phyloP scores from a whole-genome alignment of 2,797 vertebrate genomes.

The Brotula barbata region DNA sequence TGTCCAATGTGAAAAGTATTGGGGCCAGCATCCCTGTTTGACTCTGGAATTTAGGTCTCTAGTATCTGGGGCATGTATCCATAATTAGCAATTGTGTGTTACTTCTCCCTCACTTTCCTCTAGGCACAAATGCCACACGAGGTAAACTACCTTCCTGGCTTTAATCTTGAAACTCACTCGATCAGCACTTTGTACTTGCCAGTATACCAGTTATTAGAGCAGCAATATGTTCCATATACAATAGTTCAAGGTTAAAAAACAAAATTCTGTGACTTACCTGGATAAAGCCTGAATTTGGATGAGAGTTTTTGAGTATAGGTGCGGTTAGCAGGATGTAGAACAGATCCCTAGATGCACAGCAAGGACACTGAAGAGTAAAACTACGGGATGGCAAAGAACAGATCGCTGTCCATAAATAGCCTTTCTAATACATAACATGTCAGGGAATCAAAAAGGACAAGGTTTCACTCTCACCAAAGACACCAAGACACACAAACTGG shows the following conservation, averaged over 20 bases:
- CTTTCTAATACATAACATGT: conserved; percentile 47
- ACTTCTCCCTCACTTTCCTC: conserved; percentile 58
- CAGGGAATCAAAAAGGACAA: conserved; percentile 55
- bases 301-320: conserved; percentile 37
- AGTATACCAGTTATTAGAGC: background rate
- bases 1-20: conserved; percentile 46
- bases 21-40: conserved; percentile 55
- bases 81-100: conserved; percentile 70
- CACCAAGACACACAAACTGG: conserved; percentile 2
- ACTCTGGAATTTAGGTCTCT: conserved; percentile 71
- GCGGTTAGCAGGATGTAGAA: conserved; percentile 64
- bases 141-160: conserved; percentile 39
- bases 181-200: conserved; percentile 38
- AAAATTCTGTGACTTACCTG: background rate
- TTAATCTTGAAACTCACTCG: conserved; percentile 19
- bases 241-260: conserved; percentile 17
- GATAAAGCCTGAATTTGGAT: conserved; percentile 41
- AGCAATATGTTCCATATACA: background rate
- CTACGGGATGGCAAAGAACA: conserved; percentile 70
- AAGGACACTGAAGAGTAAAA: conserved; percentile 76
- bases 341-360: conserved; percentile 75
- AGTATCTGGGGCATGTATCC: conserved; percentile 73
- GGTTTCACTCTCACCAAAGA: conserved; percentile 28
- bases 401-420: conserved; percentile 73
- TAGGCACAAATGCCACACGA: conserved; percentile 42